phyloP scores from a whole-genome alignment of 1,140 invertebrate species.

The Venturia canescens region DNA sequence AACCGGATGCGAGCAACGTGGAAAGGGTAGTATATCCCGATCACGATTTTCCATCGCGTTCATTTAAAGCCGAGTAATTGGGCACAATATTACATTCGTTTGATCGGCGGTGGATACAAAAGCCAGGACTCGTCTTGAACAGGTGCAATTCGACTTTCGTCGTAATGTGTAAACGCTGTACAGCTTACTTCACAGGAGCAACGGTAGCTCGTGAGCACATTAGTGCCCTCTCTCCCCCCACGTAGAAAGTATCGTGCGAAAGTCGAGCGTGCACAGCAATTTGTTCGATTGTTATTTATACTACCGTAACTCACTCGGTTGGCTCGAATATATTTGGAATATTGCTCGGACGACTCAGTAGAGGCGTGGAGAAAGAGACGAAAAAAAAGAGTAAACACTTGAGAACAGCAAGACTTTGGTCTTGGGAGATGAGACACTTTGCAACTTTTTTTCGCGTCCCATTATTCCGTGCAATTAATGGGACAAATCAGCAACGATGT shows the following conservation, averaged over 20 bases:
- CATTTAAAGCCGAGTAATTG: conserved; percentile 41
- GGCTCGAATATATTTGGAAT: conserved; percentile 33
- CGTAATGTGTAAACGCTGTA: not conserved
- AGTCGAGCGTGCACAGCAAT: conserved; percentile 30
- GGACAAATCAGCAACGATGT: not conserved
- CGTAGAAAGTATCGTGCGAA: conserved; percentile 47
- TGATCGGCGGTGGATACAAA: conserved; percentile 41
- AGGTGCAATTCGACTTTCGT: not conserved
- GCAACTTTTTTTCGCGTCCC: conserved; percentile 5
- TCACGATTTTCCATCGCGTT: conserved; percentile 37
- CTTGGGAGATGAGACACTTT: conserved; percentile 5
- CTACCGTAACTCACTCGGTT: not conserved
- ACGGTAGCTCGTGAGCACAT: conserved; percentile 8
- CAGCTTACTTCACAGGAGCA: not conserved
- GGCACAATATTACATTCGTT: conserved; percentile 38
- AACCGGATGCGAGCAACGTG: not conserved
- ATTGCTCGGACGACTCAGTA: not conserved
- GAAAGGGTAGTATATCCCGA: conserved; percentile 21
- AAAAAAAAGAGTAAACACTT: not conserved
- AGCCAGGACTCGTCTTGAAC: not conserved
- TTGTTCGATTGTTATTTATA: conserved; percentile 47
- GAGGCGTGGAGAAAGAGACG: not conserved
- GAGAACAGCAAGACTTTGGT: conserved; percentile 24
- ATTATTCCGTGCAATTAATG: conserved; percentile 6
- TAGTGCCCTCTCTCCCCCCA: not conserved